Evolutionary conservation across 2,888 invertebrate species (phyloP).

Genomic region (Cylindroiulus punctatus): DNA sequence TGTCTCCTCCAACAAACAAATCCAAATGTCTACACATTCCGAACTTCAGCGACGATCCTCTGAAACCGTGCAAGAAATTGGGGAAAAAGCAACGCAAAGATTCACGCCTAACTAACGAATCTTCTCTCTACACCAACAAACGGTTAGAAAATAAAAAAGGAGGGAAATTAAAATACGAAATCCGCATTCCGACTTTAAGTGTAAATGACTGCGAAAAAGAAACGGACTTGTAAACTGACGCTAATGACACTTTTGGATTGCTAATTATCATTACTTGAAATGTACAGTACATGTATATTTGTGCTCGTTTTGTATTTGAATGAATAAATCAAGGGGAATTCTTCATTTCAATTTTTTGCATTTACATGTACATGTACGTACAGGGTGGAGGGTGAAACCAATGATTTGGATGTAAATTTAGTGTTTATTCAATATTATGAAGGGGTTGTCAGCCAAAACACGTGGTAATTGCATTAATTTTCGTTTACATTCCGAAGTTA

Average conservation of each 20-base stretch:
- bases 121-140: neutral
- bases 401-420: too few relatives aligned
- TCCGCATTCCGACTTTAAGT: neutral
- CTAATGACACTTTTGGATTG: neutral
- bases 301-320: neutral
- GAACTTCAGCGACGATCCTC: neutral
- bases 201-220: constrained; percentile 19
- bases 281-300: neutral
- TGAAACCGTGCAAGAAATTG: neutral
- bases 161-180: neutral
- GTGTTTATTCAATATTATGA: too few relatives aligned
- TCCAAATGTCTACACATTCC: neutral
- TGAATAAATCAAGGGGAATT: neutral
- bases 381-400: too few relatives aligned
- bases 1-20: neutral
- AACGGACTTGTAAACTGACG: neutral
- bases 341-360: neutral
- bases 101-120: neutral
- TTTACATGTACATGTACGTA: neutral
- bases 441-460: too few relatives aligned
- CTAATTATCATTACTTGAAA: neutral
- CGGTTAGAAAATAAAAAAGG: neutral
- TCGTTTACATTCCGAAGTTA: too few relatives aligned
- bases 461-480: too few relatives aligned
- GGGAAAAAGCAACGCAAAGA: neutral